Conservation (phyloP, 1,140 invertebrate genomes). For the Stegodyphus mimosarum region DNA sequence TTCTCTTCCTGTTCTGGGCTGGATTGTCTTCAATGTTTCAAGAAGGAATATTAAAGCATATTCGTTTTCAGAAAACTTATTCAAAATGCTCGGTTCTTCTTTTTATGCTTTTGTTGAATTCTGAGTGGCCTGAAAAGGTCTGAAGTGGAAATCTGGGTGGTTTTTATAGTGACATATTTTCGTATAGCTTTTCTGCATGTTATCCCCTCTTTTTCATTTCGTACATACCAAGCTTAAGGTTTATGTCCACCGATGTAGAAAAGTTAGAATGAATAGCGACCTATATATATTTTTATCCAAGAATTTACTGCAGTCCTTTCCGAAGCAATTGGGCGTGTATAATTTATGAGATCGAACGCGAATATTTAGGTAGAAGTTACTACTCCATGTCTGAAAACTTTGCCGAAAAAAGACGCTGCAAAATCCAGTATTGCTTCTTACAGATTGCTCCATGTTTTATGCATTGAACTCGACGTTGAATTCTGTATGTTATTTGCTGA, state of each 20-base stretch:
- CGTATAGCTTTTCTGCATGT: not conserved
- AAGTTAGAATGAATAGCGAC: not conserved
- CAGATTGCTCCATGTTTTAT: conserved; percentile 49
- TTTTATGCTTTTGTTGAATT: conserved; percentile 11
- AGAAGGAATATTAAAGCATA: conserved; percentile 20
- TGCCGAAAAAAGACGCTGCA: not conserved
- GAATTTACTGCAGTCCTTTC: not conserved
- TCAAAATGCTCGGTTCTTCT: conserved; percentile 26
- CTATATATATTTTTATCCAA: conserved; percentile 6
- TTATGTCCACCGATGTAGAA: not conserved
- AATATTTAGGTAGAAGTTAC: no score
- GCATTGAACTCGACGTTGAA: conserved; percentile 10
- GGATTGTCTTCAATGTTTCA: conserved; percentile 26
- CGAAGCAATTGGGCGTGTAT: conserved; percentile 27
- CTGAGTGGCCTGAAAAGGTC: conserved; percentile 42
- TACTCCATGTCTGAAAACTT: not conserved
- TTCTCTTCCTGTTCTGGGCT: not conserved
- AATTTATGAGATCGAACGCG: conserved; percentile 48
- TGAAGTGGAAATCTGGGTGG: conserved; percentile 5
- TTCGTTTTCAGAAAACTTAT: conserved; percentile 32
- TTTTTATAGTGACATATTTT: conserved; percentile 34
- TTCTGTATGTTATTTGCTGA: no score
- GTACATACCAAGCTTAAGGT: not conserved
- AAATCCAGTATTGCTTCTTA: not conserved
- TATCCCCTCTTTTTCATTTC: not conserved